Base-by-base conservation (phyloP, 2,113 vertebrate species). In the Phyllostomus hastatus region DNA sequence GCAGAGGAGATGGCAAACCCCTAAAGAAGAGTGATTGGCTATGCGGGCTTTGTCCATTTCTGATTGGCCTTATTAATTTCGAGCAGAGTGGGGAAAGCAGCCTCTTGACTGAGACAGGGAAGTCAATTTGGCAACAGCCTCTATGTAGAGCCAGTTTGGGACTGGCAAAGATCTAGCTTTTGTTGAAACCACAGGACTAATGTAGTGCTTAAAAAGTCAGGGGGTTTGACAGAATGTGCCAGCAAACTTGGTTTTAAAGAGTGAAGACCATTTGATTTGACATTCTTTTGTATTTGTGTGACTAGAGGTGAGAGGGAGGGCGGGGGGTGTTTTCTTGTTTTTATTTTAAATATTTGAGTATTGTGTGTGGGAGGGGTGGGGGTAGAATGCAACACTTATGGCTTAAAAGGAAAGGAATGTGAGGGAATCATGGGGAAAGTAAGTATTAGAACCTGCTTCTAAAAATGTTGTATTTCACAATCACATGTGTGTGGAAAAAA, bases 1-100 rank as follows among this genome's bases (percentile, higher is more conserved):
- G 97, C 97, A 66, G 86, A 96, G 97, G 98, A 98, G 97, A 98
- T 97, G 98, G 98, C 81, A 88, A 97, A 98, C 87, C 97, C 93
- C 97, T 98, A 97, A 89, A 98, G 95, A 98, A 98, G 98, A 98
- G 97, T 95, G 98, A 98, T 98, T 54, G 93, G 97, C 95, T 97
- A 75, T 78, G 93, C 96, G 70, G 95, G 94, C 96, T 91, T 96
- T 97, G 97, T 94, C 97, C 91, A 89, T 93, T 97, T 97, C 92
- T 93, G 98, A 98, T 97, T 98, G 90, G 97, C 98, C 97, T 98
- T 97, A 98, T 97, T 98, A 97, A 98, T 98, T 98, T 95, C 79
- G 96, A 98, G 95, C 97, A 92, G 95, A 96, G 96, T 88, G 94
- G 70, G 94, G 59, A 50, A 84, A 92, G 96, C 96, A 91, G 28